Evolutionary conservation across 2,797 vertebrate genomes (phyloP).

Genomic region (Nasua narica): DNA sequence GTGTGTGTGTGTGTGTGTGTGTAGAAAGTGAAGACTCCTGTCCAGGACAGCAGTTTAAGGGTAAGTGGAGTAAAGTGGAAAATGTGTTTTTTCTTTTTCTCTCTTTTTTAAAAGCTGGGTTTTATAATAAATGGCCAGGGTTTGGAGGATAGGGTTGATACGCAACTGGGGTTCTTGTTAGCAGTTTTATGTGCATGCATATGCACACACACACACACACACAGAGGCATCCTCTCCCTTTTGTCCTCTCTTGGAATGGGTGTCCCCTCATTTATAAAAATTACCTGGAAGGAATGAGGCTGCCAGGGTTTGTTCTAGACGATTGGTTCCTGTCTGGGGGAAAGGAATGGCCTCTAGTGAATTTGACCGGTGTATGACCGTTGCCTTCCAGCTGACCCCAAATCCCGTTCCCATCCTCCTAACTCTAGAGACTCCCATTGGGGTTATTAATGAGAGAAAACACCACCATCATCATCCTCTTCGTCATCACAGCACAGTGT

Average conservation of each 20-base stretch:
- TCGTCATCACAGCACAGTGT: conserved; percentile 65
- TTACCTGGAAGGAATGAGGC: conserved; percentile 95
- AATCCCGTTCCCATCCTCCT: conserved; percentile 77
- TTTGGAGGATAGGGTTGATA: neutral
- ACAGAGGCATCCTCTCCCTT: conserved; percentile 69
- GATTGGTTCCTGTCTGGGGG: conserved; percentile 91
- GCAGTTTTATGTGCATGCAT: neutral
- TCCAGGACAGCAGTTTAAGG: neutral
- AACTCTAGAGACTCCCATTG: conserved; percentile 77
- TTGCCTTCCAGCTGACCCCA: conserved; percentile 96
- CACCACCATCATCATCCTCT: conserved; percentile 54
- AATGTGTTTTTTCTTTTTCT: neutral
- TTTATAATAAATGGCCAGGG: conserved; percentile 26
- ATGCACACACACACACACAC: neutral
- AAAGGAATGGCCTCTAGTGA: conserved; percentile 96
- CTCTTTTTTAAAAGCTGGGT: neutral
- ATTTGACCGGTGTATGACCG: conserved; percentile 98
- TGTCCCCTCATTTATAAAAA: conserved; percentile 96
- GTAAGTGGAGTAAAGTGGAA: conserved; percentile 23
- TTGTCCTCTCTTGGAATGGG: conserved; percentile 80
- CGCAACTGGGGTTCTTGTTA: neutral
- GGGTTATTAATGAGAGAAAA: conserved; percentile 81
- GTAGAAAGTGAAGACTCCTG: conserved; percentile 26
- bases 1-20: neutral
- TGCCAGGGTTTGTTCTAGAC: conserved; percentile 92